Evolutionary conservation across 2,797 vertebrate genomes (phyloP), one percentile per base, ranked within the genome.

Genomic region (Pangasius larnaudii): DNA sequence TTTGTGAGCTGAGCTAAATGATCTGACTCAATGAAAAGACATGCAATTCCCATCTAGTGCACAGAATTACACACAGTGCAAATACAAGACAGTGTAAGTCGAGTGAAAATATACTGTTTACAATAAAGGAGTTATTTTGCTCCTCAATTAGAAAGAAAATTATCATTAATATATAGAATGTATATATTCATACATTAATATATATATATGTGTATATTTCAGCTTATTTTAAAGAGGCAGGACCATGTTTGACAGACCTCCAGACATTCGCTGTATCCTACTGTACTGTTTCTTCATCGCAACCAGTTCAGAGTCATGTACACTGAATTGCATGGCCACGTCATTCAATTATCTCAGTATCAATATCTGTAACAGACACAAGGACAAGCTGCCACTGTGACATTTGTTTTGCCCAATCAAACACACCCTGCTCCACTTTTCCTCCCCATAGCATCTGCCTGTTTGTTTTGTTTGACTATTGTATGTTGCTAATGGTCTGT

Each of bases 281-380:
- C 30, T 19, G 13, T 14, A 42, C 58, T 42, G 69, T 49, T 18
- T 18, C 75, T 22, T 10, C 46, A n/a, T 71, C 11, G 27, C 49
- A 49, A 30, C 72, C 49, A 53, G 49, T 5, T 79, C 53, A 24
- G 13, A 14, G 77, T 86, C 59, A 86, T 89, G 75, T 90, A 89
- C 91, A 88, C 51, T 56, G 89, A 65, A 90, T 87, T 88, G 89
- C 91, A 89, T 86, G 87, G 63, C 86, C 87, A 87, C 53, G 79
- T 87, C 85, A 91, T 90, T 61, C 36, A 27, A 2, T 80, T 59
- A 39, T 7, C 33, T 80, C 56, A 19, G 5, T 59, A 39, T 42
- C 56, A 16, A 61, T 95, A 92, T 80, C 91, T 91, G 88, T 93
- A 93, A 94, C 92, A 92, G 92, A 92, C 92, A 92, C 86, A 89